Percentiles rank a stretch among this genome's conserved stretches.
These are phyloP conservation scores for Tenebrio molitor DNA, from an alignment of 1,140 invertebrate genomes.

Conservation along the genomic window DNA sequence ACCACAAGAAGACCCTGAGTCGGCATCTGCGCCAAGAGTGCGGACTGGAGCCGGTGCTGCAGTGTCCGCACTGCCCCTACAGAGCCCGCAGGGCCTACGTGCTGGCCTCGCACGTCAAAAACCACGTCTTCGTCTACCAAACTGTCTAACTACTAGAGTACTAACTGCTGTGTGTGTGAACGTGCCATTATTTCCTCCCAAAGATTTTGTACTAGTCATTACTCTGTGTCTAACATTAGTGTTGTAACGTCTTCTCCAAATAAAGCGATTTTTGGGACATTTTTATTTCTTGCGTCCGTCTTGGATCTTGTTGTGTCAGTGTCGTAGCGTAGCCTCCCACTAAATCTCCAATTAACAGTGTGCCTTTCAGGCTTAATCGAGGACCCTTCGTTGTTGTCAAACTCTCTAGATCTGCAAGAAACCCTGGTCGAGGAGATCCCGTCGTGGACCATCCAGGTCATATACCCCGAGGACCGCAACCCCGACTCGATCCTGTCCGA, in stretches of 20 bases:
- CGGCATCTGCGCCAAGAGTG: slow-evolving; percentile 71
- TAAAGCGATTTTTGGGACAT: too few relatives aligned
- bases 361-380: slow-evolving; percentile 39
- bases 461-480: slow-evolving; percentile 53
- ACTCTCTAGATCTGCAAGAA: slow-evolving; percentile 42
- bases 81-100: slow-evolving; percentile 61
- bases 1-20: slow-evolving; percentile 70
- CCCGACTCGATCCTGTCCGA: slow-evolving; percentile 44
- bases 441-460: slow-evolving; percentile 59
- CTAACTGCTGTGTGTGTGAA: not conserved
- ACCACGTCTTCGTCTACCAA: slow-evolving; percentile 56
- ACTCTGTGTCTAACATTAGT: not conserved
- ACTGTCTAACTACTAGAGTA: slow-evolving; percentile 40
- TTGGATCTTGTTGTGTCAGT: too few relatives aligned
- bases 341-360: slow-evolving; percentile 1
- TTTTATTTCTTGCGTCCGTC: not conserved
- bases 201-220: slow-evolving; percentile 26
- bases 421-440: slow-evolving; percentile 40
- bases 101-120: slow-evolving; percentile 60
- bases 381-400: slow-evolving; percentile 39
- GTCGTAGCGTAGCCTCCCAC: not conserved
- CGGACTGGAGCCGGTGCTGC: slow-evolving; percentile 72
- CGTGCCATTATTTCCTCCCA: slow-evolving; percentile 13
- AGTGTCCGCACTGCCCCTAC: slow-evolving; percentile 68
- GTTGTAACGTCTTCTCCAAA: not conserved